These are phyloP conservation scores for Phalangium opilio DNA, from an alignment of 2,888 invertebrate genomes.

Conservation along the genomic window DNA sequence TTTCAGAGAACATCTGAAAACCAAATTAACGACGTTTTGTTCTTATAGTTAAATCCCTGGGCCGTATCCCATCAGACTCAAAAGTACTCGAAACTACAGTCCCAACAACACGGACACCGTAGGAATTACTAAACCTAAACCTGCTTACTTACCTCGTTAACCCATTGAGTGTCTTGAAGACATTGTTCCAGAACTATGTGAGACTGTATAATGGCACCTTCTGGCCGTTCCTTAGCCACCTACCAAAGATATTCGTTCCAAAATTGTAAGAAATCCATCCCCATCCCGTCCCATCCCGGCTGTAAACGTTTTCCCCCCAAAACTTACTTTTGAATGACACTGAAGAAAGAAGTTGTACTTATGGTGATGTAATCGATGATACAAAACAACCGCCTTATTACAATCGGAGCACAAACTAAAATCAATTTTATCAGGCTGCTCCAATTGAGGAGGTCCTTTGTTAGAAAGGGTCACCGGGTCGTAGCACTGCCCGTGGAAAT, in stretches of 20 bases:
- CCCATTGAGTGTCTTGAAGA: slow-evolving; percentile 23
- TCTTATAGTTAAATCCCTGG: too few species aligned
- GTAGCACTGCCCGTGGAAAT: slow-evolving; percentile 71
- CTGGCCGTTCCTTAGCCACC: slow-evolving; percentile 15
- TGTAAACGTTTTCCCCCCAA: too few species aligned
- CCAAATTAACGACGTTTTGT: too few species aligned
- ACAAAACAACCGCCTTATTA: slow-evolving; percentile 19
- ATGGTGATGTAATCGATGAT: slow-evolving; percentile 23
- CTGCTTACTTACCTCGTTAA: slow-evolving; percentile 22
- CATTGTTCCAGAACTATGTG: slow-evolving; percentile 24
- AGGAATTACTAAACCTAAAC: too few species aligned
- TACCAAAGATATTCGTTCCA: slow-evolving; percentile 6
- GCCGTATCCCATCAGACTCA: too few species aligned
- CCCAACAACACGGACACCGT: too few species aligned
- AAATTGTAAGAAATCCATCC: too few species aligned
- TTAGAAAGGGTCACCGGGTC: slow-evolving; percentile 51
- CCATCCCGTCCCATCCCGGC: too few species aligned
- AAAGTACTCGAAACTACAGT: too few species aligned
- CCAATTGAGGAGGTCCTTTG: background rate
- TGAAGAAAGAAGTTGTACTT: slow-evolving; percentile 22
- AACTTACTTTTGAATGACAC: slow-evolving; percentile 22
- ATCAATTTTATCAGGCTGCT: slow-evolving; percentile 14
- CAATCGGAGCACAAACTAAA: slow-evolving; percentile 19
- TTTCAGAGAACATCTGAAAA: too few species aligned
- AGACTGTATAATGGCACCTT: slow-evolving; percentile 21